Evolutionary conservation across 92 coral and sea anemone species (phyloP).

Genomic region (Umimayanthus kanabou): DNA sequence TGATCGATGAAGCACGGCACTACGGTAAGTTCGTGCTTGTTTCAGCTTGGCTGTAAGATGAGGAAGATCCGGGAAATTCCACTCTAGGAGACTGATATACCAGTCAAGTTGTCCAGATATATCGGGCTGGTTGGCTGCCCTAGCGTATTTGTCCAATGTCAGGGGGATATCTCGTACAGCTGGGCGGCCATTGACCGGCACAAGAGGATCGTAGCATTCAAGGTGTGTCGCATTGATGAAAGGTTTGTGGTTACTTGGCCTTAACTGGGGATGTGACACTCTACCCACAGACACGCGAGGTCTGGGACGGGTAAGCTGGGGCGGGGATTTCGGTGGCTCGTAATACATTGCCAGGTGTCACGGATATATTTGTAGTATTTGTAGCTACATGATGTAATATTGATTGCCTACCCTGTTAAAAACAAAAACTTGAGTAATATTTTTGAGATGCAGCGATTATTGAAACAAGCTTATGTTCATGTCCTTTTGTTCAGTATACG

Average conservation of each 20-base stretch:
- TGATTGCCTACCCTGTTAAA: background rate
- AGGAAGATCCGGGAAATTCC: conserved; percentile 16
- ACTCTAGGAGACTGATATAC: conserved; percentile 22
- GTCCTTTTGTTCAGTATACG: too few species aligned
- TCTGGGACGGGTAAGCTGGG: background rate
- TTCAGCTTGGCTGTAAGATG: conserved; percentile 21
- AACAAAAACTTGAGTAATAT: background rate
- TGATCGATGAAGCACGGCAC: background rate
- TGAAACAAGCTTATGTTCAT: background rate
- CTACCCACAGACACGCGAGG: conserved; percentile 29
- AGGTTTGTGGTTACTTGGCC: conserved; percentile 35
- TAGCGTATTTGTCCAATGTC: conserved; percentile 17
- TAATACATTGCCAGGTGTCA: conserved; percentile 8
- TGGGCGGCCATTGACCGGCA: conserved; percentile 25
- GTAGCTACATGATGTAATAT: background rate
- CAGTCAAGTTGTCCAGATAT: conserved; percentile 39
- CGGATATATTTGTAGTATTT: too few species aligned
- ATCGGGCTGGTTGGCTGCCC: conserved; percentile 21
- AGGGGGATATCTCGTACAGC: background rate
- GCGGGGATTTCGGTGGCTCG: conserved; percentile 23
- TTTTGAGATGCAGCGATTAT: background rate
- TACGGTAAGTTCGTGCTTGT: conserved; percentile 34
- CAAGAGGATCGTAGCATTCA: conserved; percentile 30
- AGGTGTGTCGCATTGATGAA: conserved; percentile 33
- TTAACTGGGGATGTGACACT: conserved; percentile 21